A percentile compares a stretch with the other conserved stretches of the same genome.
Conservation (phyloP, 2,797 vertebrate genomes). For the Antrozous pallidus region DNA sequence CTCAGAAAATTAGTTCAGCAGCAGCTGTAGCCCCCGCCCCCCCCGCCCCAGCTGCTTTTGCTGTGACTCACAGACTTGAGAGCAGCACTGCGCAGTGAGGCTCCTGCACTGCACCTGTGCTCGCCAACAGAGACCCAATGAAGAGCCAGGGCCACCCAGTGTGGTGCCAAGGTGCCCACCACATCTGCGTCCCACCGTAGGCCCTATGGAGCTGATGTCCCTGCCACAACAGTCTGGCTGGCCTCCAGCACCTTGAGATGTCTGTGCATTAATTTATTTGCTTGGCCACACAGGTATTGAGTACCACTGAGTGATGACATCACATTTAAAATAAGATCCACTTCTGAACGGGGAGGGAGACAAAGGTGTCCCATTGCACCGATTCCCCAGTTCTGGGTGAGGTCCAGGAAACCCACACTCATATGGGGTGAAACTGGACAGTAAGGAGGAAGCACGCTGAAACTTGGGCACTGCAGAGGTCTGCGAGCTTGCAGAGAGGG, state of each 20-base stretch:
- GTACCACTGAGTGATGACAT: conserved; percentile 85
- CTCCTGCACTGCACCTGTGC: neutral
- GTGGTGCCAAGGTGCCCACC: neutral
- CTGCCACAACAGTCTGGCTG: neutral
- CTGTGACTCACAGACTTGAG: too few relatives aligned
- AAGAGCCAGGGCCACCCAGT: neutral
- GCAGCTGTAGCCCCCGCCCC: neutral
- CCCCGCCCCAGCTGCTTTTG: neutral
- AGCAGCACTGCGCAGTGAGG: neutral
- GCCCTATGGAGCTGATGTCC: neutral
- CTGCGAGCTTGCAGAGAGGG: too few relatives aligned
- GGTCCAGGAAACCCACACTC: too few relatives aligned
- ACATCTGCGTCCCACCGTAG: neutral
- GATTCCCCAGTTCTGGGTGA: too few relatives aligned
- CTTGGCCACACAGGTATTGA: neutral
- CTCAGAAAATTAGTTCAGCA: neutral
- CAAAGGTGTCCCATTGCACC: too few relatives aligned
- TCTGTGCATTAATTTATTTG: neutral
- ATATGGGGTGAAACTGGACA: too few relatives aligned
- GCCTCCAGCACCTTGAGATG: neutral
- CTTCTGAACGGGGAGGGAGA: too few relatives aligned
- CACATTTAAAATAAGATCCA: conserved; percentile 90
- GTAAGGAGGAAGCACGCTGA: too few relatives aligned
- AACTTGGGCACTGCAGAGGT: too few relatives aligned
- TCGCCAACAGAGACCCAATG: neutral